phyloP scores from a whole-genome alignment of 2,797 vertebrate genomes.

The Galago senegalensis region DNA sequence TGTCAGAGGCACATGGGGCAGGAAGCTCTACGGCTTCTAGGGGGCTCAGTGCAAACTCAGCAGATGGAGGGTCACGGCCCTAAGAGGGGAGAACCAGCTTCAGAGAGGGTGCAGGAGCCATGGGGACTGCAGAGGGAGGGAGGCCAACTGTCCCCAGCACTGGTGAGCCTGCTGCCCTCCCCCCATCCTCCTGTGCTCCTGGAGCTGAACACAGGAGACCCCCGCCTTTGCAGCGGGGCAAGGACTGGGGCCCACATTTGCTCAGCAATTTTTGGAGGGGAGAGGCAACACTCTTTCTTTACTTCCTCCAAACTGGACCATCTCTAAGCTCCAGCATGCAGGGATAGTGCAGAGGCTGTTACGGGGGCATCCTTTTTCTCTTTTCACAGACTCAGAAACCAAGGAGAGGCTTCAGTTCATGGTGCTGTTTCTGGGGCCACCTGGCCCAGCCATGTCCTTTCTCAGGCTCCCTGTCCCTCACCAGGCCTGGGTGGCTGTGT shows the following conservation, averaged over 20 bases:
- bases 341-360: not conserved
- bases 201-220: accelerated
- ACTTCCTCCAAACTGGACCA: not conserved
- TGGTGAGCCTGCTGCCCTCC: not conserved
- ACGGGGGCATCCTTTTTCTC: accelerated
- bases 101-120: not conserved
- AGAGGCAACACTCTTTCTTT: not conserved
- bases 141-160: accelerated
- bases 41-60: not conserved
- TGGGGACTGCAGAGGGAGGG: not conserved
- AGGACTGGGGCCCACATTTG: no score
- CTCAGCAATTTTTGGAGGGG: not conserved
- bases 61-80: not conserved
- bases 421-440: not conserved
- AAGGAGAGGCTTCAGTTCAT: not conserved
- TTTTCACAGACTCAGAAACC: not conserved
- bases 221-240: not conserved
- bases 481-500: accelerated
- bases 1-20: not conserved
- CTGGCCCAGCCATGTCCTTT: not conserved
- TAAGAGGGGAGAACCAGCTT: not conserved
- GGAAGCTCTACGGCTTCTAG: not conserved
- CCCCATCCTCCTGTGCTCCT: not conserved
- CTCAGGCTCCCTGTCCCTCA: not conserved
- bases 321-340: accelerated